Evolutionary conservation across 2,888 invertebrate species (phyloP), one percentile per base, ranked within the genome.

Genomic region (Clostera curtula): DNA sequence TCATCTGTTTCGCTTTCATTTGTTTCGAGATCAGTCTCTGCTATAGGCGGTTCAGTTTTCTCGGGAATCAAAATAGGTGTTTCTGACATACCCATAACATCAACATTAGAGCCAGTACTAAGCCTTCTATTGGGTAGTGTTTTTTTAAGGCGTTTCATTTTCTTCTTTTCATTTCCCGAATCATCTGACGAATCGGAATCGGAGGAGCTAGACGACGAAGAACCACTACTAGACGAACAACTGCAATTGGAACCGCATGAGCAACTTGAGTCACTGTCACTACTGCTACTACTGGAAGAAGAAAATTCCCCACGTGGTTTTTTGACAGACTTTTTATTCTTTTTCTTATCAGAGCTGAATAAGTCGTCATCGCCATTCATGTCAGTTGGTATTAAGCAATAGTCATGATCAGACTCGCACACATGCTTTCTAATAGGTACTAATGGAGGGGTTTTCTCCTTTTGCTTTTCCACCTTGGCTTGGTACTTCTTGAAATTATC

Each of bases 1-100:
- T 94, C 94, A 64, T 94, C 94, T 0, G 93, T 93, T 40, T 93
- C 93, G 24, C 93, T 91, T 66, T 94, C 92, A 8, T 91, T 90
- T 0, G 95, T 95, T 47, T 94, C 93, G 25, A 95, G 83, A 70
- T 95, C 95, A 0, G 93, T 92, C 72, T 95, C 95, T 16, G 88
- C 85, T 36, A 93, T 88, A 1, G 88, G 76, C 1, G 87, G 85
- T 46, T 91, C 90, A 1, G 75, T 58, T 46, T 84, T 79, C 48
- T 83, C 80, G 16, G 82, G 79, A 10, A 84, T 60, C 34, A 83
- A 53, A 40, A 76, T 59, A 9, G 76, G 75, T 12, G 75, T 79
- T 44, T 85, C 85, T 24, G 85, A 84, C 53, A 74, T 71, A 3
- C 83, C 85, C 42, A 85, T 83, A 1, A 86, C 80, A 54, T 87